Base-by-base conservation (phyloP, 1,140 invertebrate species). In the Thalassaphorura encarpata region DNA sequence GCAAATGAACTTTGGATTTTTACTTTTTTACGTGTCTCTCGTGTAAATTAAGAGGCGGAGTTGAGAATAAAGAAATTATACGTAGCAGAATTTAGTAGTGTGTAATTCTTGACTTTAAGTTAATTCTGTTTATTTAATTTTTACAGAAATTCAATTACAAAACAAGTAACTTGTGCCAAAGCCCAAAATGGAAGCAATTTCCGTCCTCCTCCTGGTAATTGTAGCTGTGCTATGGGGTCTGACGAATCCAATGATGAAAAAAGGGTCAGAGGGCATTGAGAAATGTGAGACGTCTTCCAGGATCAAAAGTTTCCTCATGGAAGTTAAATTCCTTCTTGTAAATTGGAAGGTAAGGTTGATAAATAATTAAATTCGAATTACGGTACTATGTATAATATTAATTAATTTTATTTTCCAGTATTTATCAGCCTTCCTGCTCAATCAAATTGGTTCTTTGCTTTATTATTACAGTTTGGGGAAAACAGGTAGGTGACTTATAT, bases 181-280 rank as follows among this genome's bases (percentile, higher is more conserved):
- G n/a, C 33, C 11, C 33, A 11, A 11, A n/a, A 11, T n/a, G 33
- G 11, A 11, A 11, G 33, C 33, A 11, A n/a, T n/a, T 11, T 36
- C 33, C n/a, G 11, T 36, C 33, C 5, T 52, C 4, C 23, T 52
- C 3, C 42, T 58, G 21, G 18, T 42, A 27, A 2, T 52, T 6
- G 56, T 58, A 27, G 56, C 56, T 1, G 19, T 58, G 2, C 40
- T 58, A 15, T 58, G 56, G 56, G 56, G 56, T 24, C 24, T 50
- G 24, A 58, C 56, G 21, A 58, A 58, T 46, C 36, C 56, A 19
- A 24, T 58, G 19, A 58, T 58, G 56, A 58, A 58, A 41, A 36
- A 45, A 19, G 33, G 39, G 2, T 28, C 42, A 2, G 36, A 52
- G 16, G 49, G 56, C 16, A 40, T 52, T 23, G 50, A 52, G 33